Conservation (phyloP, 2,797 vertebrate genomes). For the Melanotaenia boesemani region DNA sequence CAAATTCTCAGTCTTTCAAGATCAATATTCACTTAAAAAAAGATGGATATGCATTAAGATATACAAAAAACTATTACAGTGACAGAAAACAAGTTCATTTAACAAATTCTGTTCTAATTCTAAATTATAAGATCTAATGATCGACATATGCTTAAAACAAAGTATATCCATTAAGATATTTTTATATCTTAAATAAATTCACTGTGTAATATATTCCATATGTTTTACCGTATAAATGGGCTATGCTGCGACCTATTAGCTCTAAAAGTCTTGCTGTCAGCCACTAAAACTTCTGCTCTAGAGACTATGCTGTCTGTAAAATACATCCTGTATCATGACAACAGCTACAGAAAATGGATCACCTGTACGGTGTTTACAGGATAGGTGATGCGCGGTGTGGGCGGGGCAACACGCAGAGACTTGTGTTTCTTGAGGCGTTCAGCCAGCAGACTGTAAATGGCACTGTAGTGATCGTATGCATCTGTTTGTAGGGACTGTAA, state of each 20-base stretch:
- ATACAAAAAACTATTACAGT: too few relatives aligned
- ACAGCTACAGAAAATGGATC: not conserved
- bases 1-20: not conserved
- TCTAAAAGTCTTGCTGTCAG: not conserved
- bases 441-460: slow-evolving; percentile 97
- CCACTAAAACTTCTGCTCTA: not conserved
- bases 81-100: too few relatives aligned
- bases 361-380: slow-evolving; percentile 90
- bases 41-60: too few relatives aligned
- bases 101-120: too few relatives aligned
- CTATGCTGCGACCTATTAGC: not conserved
- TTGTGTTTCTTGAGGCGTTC: slow-evolving; percentile 96
- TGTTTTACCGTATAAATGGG: not conserved
- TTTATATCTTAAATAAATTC: not conserved
- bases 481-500: slow-evolving; percentile 92
- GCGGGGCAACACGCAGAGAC: slow-evolving; percentile 88
- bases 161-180: not conserved
- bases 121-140: not conserved
- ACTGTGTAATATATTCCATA: not conserved
- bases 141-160: not conserved
- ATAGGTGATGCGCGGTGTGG: slow-evolving; percentile 89
- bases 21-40: not conserved
- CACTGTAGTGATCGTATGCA: slow-evolving; percentile 98
- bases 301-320: not conserved
- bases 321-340: not conserved